Base-by-base conservation (phyloP, 2,888 invertebrate species). In the Liopterus haemorrhoidalis region DNA sequence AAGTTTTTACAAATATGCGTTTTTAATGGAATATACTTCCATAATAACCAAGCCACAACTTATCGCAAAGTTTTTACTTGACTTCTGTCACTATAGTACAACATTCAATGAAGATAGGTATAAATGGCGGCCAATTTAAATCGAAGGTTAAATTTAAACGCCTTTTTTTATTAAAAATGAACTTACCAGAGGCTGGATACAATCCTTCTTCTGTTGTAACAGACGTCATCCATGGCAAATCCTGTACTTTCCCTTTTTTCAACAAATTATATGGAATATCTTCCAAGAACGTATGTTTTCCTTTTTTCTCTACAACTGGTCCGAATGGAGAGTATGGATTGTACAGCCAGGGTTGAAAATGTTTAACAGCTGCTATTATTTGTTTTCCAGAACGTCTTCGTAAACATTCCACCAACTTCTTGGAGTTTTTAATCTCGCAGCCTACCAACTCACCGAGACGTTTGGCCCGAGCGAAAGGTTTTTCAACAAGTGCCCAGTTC, bases 221-320 rank as follows among this genome's bases (percentile, higher is more conserved):
- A 3, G 66, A 64, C 20, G 60, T 55, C 25, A 69, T 57, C 58
- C 64, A 61, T 2, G 68, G 67, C 4, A 61, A 51, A 32, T 61
- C 48, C 16, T 57, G 50, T 20, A 64, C 54, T n/a, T 58, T 49
- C 5, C 63, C 63, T 3, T 55, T 51, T 19, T 53, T 49, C 20
- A 68, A 49, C 5, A 63, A 39, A 11, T 53, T 49, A 37, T 57
- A 55, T 0, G 68, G 68, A 28, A 60, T 49, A 15, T 64, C 59
- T 3, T 55, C 57, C 4, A 68, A 40, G 46, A 68, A 66, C 2
- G 53, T 14, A 16, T 38, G 36, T 19, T 41, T 35, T 1, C 21
- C 55, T 45, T 31, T 51, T 49, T 18, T 27, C 43, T 67, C 65
- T 3, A 66, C 57, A 5, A 64, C 62, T 2, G 68, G 67, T 4